Conservation (phyloP, 1,140 invertebrate species). For the Frieseomelitta varia region DNA sequence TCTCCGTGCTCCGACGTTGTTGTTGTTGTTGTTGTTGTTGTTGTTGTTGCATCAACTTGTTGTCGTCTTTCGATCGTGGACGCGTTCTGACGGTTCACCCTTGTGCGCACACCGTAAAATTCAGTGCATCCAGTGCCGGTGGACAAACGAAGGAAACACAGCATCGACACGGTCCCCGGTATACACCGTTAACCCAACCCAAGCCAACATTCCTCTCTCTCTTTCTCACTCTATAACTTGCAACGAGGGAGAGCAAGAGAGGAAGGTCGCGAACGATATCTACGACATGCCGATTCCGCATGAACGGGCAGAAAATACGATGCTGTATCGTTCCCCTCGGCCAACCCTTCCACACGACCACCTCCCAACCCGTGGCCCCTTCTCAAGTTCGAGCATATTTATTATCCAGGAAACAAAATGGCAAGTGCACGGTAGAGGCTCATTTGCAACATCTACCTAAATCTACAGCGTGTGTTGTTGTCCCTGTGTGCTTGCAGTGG, state of each 20-base stretch:
- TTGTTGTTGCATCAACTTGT: constrained; percentile 17
- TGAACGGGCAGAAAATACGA: constrained; percentile 68
- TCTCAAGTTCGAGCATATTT: constrained; percentile 41
- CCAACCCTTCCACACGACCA: constrained; percentile 30
- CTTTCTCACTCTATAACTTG: neutral
- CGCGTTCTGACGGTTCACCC: constrained; percentile 39
- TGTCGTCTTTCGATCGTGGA: constrained; percentile 30
- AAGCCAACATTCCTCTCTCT: neutral
- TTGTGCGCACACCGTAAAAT: constrained; percentile 29
- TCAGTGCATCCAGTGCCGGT: constrained; percentile 7
- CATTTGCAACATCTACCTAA: constrained; percentile 65
- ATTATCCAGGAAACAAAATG: constrained; percentile 65
- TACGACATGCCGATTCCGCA: constrained; percentile 66
- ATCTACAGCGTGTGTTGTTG: constrained; percentile 53
- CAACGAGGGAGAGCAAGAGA: constrained; percentile 21
- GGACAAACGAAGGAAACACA: constrained; percentile 46
- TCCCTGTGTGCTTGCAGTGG: neutral
- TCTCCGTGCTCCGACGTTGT: neutral
- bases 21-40: constrained; percentile 20
- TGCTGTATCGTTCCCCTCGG: constrained; percentile 38
- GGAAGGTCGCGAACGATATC: constrained; percentile 64
- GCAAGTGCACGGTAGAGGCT: constrained; percentile 58
- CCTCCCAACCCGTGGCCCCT: neutral
- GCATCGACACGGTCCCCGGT: constrained; percentile 43
- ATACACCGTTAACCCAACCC: constrained; percentile 59